Base-by-base conservation (phyloP, 2,888 invertebrate species). In the Eulithis prunata region DNA sequence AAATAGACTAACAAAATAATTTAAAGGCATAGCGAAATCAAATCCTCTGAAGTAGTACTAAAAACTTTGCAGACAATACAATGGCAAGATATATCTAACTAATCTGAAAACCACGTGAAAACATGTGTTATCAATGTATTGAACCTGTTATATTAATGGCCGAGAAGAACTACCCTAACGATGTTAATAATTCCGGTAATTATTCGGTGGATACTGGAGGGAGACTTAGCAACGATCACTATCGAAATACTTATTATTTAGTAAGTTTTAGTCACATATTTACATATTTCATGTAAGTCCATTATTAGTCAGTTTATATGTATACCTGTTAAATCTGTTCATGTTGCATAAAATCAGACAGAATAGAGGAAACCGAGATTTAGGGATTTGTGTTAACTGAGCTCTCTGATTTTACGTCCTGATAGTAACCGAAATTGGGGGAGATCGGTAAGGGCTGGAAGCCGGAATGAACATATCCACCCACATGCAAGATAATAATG, bases 371-470 rank as follows among this genome's bases (percentile, higher is more conserved):
- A 64, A 57, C 57, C 54, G 54, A 68, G 67, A 63, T 67, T 63
- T 60, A 60, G 64, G 64, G 64, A 64, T 68, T 64, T 64, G 64
- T 57, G 67, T 54, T 63, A 64, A 67, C 64, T 68, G 67, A 64
- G 67, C 57, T 64, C 61, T 68, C 64, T 61, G 64, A 64, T 68
- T 68, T 61, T 58, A 64, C 64, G 64, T 57, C 64, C 64, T 57
- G 68, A 68, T 68, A 68, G 57, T 64, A 67, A 57, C 47, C 57
- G 49, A 51, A 64, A 58, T 68, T 68, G 57, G 51, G 64, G 68
- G 57, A 62, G 64, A 61, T 63, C 45, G 43, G 45, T 45, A 38
- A 64, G 61, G 68, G 64, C 55, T 63, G 56, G 54, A 54, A 61
- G 61, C 58, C 60, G 56, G 54, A 54, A 61, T 56, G 41, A 61